phyloP scores from a whole-genome alignment of 2,888 invertebrate species.

The Orthosia gracilis region DNA sequence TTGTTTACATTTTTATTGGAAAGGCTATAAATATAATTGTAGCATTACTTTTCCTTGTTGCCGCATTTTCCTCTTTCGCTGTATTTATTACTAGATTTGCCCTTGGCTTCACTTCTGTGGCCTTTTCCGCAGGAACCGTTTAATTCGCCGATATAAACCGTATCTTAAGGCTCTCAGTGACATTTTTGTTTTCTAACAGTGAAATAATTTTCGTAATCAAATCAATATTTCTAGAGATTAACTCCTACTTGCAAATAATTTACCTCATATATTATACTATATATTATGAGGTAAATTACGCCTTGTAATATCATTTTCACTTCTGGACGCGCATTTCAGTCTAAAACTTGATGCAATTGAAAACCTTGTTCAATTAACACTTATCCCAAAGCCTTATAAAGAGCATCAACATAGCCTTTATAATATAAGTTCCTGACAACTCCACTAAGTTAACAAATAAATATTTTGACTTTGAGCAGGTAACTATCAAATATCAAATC shows the following conservation, averaged over 20 bases:
- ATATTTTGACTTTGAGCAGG: neutral
- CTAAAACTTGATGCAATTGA: conserved; percentile 13
- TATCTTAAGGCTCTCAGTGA: neutral
- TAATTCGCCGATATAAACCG: neutral
- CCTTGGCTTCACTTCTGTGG: neutral
- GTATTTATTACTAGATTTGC: neutral
- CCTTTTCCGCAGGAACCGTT: neutral
- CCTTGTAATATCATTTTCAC: neutral
- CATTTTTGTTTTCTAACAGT: neutral
- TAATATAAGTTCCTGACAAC: neutral
- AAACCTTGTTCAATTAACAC: conserved; percentile 7
- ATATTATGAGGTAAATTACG: neutral
- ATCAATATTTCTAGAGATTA: neutral
- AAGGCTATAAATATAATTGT: neutral
- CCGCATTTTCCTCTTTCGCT: neutral
- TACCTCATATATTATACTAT: neutral
- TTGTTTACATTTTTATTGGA: neutral
- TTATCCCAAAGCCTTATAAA: neutral
- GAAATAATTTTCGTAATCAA: neutral
- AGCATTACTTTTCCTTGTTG: neutral
- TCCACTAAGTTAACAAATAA: neutral
- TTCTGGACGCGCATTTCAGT: neutral
- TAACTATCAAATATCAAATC: conserved; percentile 8
- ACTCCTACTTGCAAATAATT: neutral
- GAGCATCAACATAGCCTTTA: neutral